Evolutionary conservation across 2,113 vertebrate species (phyloP).

Genomic region (Elaphurus davidianus): DNA sequence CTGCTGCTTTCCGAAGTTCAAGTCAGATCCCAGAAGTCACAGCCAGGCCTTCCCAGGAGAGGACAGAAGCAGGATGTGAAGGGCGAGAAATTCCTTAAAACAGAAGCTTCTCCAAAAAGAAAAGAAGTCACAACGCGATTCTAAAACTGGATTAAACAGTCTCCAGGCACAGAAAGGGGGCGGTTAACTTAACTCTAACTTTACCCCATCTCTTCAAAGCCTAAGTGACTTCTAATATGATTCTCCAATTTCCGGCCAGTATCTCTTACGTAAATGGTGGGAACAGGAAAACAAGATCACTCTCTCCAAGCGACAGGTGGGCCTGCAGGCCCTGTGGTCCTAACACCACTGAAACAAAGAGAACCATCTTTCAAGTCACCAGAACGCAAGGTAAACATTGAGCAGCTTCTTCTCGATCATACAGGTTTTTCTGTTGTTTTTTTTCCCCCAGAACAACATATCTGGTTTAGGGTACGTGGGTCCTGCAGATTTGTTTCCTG

Average conservation of each 20-base stretch:
- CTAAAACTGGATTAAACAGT: slow-evolving; percentile 63
- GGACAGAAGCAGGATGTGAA: neutral
- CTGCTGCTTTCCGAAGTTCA: slow-evolving; percentile 39
- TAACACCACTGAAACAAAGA: neutral
- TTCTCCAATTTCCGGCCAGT: neutral
- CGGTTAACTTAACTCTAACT: neutral
- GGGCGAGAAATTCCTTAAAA: slow-evolving; percentile 79
- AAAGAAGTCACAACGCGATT: slow-evolving; percentile 74
- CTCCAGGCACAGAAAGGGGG: slow-evolving; percentile 27
- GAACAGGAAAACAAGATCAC: neutral
- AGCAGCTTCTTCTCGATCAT: neutral
- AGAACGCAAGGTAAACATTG: neutral
- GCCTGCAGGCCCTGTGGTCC: neutral
- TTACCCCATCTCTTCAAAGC: neutral
- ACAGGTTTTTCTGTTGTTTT: neutral
- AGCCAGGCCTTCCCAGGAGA: slow-evolving; percentile 20
- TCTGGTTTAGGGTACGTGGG: neutral
- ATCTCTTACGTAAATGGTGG: neutral
- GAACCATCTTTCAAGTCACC: neutral
- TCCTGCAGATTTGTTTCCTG: neutral
- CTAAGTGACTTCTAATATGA: neutral
- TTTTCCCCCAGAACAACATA: neutral
- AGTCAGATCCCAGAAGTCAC: slow-evolving; percentile 34
- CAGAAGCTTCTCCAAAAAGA: slow-evolving; percentile 79
- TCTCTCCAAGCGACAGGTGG: neutral